phyloP scores from a whole-genome alignment of 1,140 invertebrate genomes.

The Megalopta genalis region DNA sequence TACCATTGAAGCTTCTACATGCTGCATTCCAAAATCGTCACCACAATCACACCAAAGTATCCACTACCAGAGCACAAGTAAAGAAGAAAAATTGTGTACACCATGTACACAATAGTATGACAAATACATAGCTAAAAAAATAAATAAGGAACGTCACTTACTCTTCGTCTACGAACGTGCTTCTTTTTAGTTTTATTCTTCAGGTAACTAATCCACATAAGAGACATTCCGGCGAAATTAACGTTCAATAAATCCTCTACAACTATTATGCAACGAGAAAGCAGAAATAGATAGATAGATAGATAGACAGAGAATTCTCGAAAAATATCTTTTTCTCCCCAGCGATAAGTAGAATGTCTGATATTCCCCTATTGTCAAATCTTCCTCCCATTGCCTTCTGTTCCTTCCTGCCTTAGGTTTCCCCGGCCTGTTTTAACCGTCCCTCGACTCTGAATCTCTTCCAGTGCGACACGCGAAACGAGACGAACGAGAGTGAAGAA shows the following conservation, averaged over 20 bases:
- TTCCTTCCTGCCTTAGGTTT: too few relatives aligned
- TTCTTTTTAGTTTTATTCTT: conserved; percentile 68
- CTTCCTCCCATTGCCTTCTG: background rate
- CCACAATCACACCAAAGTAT: too few relatives aligned
- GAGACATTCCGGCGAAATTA: conserved; percentile 57
- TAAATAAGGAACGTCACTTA: conserved; percentile 43
- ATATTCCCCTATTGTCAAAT: background rate
- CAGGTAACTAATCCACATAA: conserved; percentile 75
- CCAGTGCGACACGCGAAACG: background rate
- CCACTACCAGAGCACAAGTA: too few relatives aligned
- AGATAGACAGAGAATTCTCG: background rate
- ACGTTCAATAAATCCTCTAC: background rate
- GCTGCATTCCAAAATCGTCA: too few relatives aligned
- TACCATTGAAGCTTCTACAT: too few relatives aligned
- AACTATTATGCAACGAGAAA: background rate
- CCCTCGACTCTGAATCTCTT: background rate
- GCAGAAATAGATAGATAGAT: too few relatives aligned
- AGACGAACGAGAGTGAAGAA: conserved; percentile 34
- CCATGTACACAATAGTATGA: too few relatives aligned
- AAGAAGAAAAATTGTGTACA: too few relatives aligned
- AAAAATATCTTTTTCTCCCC: background rate
- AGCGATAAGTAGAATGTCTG: background rate
- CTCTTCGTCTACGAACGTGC: conserved; percentile 58
- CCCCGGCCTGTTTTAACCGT: background rate
- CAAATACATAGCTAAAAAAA: background rate